Evolutionary conservation across 1,140 invertebrate species (phyloP), one percentile per base, ranked within the genome.

Genomic region (Harpegnathos saltator): DNA sequence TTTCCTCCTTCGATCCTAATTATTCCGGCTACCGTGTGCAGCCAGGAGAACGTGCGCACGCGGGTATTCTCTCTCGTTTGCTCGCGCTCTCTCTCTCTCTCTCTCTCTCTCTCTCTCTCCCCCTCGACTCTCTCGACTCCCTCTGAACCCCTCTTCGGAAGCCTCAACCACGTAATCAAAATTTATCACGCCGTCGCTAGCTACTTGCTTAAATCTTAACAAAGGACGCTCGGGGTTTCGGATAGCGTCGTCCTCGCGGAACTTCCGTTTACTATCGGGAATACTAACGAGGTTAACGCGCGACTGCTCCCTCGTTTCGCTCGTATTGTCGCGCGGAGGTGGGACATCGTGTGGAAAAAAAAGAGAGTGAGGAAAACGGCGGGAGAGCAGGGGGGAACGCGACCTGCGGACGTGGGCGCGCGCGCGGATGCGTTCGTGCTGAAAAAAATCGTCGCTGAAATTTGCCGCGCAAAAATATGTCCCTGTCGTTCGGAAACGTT

Each of bases 1-100:
- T 89, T 88, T 89, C 86, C 62, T 83, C 62, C 33, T 69, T 84
- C 82, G 74, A 85, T 86, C 65, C 84, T 88, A 84, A 89, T 89
- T 89, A 89, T 89, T 85, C 86, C 58, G 68, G 66, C 83, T 82
- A 69, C 73, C 78, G 17, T 69, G 19, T 58, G 1, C 19, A 14
- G 12, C 50, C 26, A 52, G 5, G 50, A 11, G 29, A 26, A 9
- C 1, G 29, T 14, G n/a, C 50, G 14, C 50, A 12, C n/a, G n/a
- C n/a, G n/a, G n/a, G n/a, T 44, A 3, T 33, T 33, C 33, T 15
- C 61, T 61, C 77, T 58, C 69, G 29, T 54, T 24, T 68, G 61
- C 24, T 38, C 17, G 1, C 29, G 1, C 29, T 33, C 29, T 33
- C 29, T 33, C 29, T 33, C 29, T 33, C 29, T 33, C 29, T 33